Conservation (phyloP, 2,113 vertebrate species). For the Phyllostomus discolor region DNA sequence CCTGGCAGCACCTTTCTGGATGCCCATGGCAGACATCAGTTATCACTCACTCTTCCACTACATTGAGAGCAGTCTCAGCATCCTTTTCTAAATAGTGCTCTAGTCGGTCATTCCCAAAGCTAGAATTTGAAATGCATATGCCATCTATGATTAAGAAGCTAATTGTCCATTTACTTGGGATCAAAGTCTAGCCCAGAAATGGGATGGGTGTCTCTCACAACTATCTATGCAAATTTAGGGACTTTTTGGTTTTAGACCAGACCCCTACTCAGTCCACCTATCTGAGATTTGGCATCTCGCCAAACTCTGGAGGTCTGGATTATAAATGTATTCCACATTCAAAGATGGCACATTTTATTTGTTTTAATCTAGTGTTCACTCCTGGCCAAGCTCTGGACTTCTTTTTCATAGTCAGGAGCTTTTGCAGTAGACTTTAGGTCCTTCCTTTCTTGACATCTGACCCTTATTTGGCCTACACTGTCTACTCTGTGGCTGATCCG, state of each 20-base stretch:
- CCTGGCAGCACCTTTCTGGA: background rate
- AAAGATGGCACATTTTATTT: background rate
- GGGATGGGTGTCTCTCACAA: background rate
- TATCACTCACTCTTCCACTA: background rate
- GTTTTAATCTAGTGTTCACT: background rate
- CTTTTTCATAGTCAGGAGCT: background rate
- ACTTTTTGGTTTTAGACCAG: background rate
- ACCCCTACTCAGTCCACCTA: rapidly evolving
- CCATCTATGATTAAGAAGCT: background rate
- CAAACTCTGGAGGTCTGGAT: background rate
- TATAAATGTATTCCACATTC: background rate
- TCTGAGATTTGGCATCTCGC: background rate
- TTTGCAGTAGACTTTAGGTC: background rate
- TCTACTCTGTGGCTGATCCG: background rate
- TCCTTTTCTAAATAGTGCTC: background rate
- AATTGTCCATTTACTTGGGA: no score
- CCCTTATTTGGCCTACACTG: background rate
- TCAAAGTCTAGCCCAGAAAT: background rate
- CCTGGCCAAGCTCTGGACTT: background rate
- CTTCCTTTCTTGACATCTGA: background rate
- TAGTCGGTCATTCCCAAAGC: background rate
- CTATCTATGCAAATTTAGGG: background rate
- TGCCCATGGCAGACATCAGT: rapidly evolving
- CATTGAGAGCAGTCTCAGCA: rapidly evolving
- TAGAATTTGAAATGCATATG: background rate